Evolutionary conservation across 2,888 invertebrate genomes (phyloP).

Genomic region (Cheilosia soror): DNA sequence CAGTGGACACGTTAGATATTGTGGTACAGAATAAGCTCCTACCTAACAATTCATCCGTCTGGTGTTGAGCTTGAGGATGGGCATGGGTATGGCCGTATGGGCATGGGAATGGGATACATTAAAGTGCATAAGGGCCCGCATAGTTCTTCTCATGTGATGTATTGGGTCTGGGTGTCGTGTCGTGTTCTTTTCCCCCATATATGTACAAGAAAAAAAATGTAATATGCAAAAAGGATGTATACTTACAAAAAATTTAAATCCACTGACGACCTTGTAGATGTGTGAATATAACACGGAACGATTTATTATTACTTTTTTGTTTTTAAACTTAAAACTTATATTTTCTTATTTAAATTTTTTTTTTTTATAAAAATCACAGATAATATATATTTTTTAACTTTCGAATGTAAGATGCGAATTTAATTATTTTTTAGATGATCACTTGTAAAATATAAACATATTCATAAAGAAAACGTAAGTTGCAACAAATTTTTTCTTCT

Average conservation of each 20-base stretch:
- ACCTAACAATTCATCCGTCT: constrained; percentile 2
- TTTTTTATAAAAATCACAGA: constrained; percentile 72
- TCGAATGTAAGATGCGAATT: constrained; percentile 56
- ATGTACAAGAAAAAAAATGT: constrained; percentile 24
- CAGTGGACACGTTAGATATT: too few species aligned
- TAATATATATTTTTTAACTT: constrained; percentile 60
- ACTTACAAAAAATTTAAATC: constrained; percentile 82
- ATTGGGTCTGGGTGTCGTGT: constrained; percentile 9
- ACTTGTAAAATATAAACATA: constrained; percentile 71
- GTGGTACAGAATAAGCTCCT: constrained; percentile 17
- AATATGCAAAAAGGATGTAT: constrained; percentile 31
- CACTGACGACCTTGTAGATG: constrained; percentile 80
- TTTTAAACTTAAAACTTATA: constrained; percentile 67
- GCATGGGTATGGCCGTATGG: too few species aligned
- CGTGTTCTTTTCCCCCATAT: constrained; percentile 10
- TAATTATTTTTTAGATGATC: constrained; percentile 65
- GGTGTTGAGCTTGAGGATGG: constrained; percentile 6
- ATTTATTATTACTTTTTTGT: constrained; percentile 68
- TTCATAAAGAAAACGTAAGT: constrained; percentile 64
- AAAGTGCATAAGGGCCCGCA: background rate
- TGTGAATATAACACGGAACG: constrained; percentile 72
- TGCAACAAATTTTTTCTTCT: constrained; percentile 45
- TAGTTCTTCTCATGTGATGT: constrained; percentile 8
- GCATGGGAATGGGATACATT: too few species aligned
- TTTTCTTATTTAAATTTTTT: constrained; percentile 29